Base-by-base conservation (phyloP, 1,140 invertebrate species). In the Heterodera schachtii region DNA sequence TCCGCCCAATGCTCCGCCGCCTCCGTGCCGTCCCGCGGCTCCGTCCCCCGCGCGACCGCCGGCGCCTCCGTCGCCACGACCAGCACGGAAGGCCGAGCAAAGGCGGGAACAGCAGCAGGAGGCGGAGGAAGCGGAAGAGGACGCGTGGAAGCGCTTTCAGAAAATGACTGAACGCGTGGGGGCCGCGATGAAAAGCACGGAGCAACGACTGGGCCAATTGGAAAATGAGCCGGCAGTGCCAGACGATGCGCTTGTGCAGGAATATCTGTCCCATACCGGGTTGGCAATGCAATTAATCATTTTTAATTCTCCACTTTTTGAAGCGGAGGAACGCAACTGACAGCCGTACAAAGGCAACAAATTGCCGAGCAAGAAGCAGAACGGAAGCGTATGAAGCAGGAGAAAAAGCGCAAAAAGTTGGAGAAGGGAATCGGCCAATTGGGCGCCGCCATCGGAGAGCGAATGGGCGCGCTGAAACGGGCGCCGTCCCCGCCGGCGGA, bases 71-170 rank as follows among this genome's bases (percentile, higher is more conserved):
- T 71, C 87, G 2, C 70, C 70, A 2, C 71, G 80, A 70, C 74
- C 85, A 31, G 16, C 44, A 60, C 66, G 57, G 19, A 69, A 69
- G 11, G 69, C 75, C 52, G 47, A 80, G 43, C 44, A 41, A 41
- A 49, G 57, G 19, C 71, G 60, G 71, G 80, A 73, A 49, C 81
- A 78, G 41, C 9, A 60, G 19, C 57, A 60, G 11, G n/a, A 57
- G 16, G 41, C 70, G 73, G 44, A 69, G 70, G 73, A 66, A 52
- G 87, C 90, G 73, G 89, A 89, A 69, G 88, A 88, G 81, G 88
- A 89, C 76, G 80, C 88, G 11, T 89, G 88, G 88, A 84, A 87
- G 16, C 79, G 81, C 31, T 89, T 89, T 79, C 87, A 90, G 13
- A 60, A 85, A 75, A 89, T 89, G 88, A 90, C 84, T 5, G 87